Evolutionary conservation across 2,888 invertebrate genomes (phyloP).

Genomic region (Agrotis clavis): DNA sequence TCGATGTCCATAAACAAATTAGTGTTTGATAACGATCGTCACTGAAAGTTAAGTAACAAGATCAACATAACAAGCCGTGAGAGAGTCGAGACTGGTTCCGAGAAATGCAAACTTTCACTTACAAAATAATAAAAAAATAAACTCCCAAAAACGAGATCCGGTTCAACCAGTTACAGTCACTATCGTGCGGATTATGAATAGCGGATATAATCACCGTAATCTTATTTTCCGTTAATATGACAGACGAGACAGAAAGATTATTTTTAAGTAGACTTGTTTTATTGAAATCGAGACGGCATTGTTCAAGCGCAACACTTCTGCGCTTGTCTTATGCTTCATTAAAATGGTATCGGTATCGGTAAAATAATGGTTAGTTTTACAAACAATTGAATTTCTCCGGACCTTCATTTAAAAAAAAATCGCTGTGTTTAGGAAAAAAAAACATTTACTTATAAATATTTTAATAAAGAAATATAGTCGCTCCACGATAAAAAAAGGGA

Average conservation of each 20-base stretch:
- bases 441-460: too few relatives aligned
- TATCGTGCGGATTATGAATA: slow-evolving; percentile 69
- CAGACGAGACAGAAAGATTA: slow-evolving; percentile 16
- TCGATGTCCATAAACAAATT: slow-evolving; percentile 73
- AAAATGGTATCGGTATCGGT: neutral
- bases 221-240: slow-evolving; percentile 36
- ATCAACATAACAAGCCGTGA: slow-evolving; percentile 78
- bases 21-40: slow-evolving; percentile 81
- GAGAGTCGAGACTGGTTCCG: slow-evolving; percentile 79
- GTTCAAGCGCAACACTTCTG: neutral
- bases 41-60: slow-evolving; percentile 84
- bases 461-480: too few relatives aligned
- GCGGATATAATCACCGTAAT: slow-evolving; percentile 49
- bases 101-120: slow-evolving; percentile 87
- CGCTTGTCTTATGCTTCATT: neutral
- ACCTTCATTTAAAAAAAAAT: neutral
- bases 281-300: slow-evolving; percentile 9
- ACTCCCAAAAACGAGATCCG: slow-evolving; percentile 82
- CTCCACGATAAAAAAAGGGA: neutral
- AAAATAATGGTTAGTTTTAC: neutral
- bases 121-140: slow-evolving; percentile 68
- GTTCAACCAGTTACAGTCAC: slow-evolving; percentile 69
- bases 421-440: neutral
- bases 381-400: neutral
- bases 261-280: slow-evolving; percentile 1